Conservation (phyloP, 1,140 invertebrate genomes). For the Rhopalosiphum padi region DNA sequence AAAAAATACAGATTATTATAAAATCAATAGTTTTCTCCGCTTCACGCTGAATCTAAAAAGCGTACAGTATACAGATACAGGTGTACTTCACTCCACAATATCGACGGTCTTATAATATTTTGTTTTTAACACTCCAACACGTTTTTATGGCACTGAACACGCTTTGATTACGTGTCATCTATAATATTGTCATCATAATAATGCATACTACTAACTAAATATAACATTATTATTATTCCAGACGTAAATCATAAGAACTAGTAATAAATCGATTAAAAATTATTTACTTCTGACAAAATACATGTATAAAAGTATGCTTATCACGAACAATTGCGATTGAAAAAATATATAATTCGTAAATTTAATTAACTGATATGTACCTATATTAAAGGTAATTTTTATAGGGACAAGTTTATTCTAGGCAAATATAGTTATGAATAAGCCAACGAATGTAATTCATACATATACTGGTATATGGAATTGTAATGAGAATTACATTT, state of each 20-base stretch:
- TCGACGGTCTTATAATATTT: neutral
- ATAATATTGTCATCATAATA: neutral
- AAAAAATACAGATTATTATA: neutral
- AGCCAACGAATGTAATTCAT: neutral
- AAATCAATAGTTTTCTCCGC: neutral
- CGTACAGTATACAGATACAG: neutral
- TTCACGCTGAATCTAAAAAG: neutral
- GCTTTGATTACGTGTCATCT: neutral
- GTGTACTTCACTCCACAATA: neutral
- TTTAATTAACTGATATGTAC: neutral
- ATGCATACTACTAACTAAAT: neutral
- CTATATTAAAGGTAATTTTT: neutral
- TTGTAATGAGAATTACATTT: neutral
- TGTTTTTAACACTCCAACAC: neutral
- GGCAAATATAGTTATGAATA: neutral
- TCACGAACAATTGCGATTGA: neutral
- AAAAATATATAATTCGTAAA: neutral
- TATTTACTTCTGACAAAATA: neutral
- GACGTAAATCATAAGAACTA: neutral
- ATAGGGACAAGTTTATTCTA: neutral
- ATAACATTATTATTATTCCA: neutral
- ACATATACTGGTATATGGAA: neutral
- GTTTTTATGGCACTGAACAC: neutral
- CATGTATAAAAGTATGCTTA: neutral
- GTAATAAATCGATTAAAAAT: neutral